Conservation (phyloP, 2,797 vertebrate species). For the Craterocephalus amniculus region DNA sequence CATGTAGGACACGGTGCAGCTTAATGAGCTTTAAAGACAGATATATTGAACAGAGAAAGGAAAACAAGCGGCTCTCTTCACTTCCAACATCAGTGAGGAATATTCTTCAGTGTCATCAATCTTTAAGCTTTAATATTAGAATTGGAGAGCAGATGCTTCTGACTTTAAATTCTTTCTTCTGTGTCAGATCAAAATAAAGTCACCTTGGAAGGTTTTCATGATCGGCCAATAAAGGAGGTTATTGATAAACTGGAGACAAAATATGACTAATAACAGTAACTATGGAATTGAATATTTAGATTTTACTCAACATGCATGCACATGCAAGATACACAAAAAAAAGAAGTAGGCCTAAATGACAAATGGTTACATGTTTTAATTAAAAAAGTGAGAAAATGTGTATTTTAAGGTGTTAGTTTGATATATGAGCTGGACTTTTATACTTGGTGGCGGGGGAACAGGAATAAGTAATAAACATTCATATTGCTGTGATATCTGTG, state of each 20-base stretch:
- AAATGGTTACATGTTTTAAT: too few relatives aligned
- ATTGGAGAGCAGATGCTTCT: slow-evolving; percentile 11
- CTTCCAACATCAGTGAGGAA: slow-evolving; percentile 52
- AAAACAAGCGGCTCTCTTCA: slow-evolving; percentile 28
- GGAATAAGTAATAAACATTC: too few relatives aligned
- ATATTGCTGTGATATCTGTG: too few relatives aligned
- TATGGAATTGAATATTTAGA: too few relatives aligned
- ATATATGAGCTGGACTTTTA: too few relatives aligned
- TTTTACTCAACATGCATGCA: too few relatives aligned
- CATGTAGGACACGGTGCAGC: neutral
- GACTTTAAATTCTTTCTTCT: slow-evolving; percentile 26
- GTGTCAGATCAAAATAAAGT: slow-evolving; percentile 9
- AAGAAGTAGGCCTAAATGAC: too few relatives aligned
- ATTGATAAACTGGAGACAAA: neutral
- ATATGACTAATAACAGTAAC: too few relatives aligned
- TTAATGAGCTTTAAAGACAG: slow-evolving; percentile 44
- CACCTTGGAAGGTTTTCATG: slow-evolving; percentile 21
- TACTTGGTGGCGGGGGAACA: too few relatives aligned
- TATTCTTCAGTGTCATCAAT: slow-evolving; percentile 44
- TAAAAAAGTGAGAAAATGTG: too few relatives aligned
- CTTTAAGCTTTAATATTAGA: slow-evolving; percentile 19
- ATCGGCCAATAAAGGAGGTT: slow-evolving; percentile 6
- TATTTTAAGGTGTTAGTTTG: too few relatives aligned
- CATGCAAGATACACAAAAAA: too few relatives aligned
- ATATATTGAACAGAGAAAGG: slow-evolving; percentile 1